Evolutionary conservation across 2,113 vertebrate genomes (phyloP).

Genomic region (Aldabrachelys gigantea): DNA sequence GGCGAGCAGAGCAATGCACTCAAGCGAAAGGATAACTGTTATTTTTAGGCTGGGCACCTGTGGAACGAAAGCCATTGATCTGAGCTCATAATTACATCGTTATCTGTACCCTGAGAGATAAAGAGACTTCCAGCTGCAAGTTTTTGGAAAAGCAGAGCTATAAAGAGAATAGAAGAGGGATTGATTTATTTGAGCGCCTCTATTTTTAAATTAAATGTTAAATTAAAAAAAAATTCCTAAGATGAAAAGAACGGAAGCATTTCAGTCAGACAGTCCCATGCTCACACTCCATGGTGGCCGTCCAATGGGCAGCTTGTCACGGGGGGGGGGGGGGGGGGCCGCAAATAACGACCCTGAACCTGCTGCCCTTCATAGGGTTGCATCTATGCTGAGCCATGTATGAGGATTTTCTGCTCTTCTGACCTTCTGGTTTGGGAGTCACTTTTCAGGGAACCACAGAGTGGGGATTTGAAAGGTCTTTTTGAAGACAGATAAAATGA

Average conservation of each 20-base stretch:
- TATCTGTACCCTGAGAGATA: constrained; percentile 30
- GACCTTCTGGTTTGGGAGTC: background rate
- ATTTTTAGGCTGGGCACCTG: background rate
- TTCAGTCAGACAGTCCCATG: background rate
- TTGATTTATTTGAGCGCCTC: constrained; percentile 9
- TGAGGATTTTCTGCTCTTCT: background rate
- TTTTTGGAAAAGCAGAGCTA: constrained; percentile 38
- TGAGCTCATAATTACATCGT: constrained; percentile 35
- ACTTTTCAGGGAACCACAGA: background rate
- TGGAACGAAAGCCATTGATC: constrained; percentile 12
- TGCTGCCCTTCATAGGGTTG: background rate
- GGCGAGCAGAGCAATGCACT: background rate
- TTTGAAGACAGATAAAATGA: background rate
- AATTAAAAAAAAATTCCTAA: background rate
- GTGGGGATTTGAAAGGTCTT: background rate
- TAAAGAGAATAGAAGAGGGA: background rate
- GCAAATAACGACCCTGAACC: background rate
- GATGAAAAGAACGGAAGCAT: background rate
- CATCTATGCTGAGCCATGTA: background rate
- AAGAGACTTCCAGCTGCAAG: constrained; percentile 43
- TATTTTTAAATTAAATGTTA: constrained; percentile 33
- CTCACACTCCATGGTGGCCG: background rate
- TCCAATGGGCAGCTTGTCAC: background rate
- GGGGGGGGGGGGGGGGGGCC: too few species aligned
- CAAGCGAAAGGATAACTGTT: background rate